These are phyloP conservation scores for Chroicocephalus ridibundus DNA, from an alignment of 2,113 vertebrate genomes.

Conservation along the genomic window DNA sequence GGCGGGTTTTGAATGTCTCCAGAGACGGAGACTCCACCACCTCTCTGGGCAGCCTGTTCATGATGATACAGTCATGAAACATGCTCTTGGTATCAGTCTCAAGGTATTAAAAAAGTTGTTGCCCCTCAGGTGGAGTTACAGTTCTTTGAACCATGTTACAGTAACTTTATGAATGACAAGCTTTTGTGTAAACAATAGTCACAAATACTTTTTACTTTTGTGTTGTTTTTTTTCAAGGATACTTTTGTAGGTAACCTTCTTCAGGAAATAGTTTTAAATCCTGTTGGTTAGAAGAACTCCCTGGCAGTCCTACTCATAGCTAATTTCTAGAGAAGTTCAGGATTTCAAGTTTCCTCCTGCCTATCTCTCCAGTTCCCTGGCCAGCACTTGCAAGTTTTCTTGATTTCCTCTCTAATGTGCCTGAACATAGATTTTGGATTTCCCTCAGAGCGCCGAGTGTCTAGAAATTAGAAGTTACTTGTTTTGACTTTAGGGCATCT, in stretches of 20 bases:
- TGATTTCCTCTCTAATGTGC: background rate
- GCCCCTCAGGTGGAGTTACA: background rate
- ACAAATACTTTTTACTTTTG: background rate
- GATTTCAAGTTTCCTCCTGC: background rate
- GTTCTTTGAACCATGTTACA: background rate
- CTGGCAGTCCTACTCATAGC: background rate
- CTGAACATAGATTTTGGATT: background rate
- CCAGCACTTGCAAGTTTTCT: background rate
- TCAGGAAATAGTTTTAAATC: background rate
- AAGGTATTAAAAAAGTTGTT: background rate
- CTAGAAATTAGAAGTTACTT: background rate
- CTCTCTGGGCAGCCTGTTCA: no score
- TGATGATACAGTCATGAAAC: background rate
- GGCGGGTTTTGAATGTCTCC: no score
- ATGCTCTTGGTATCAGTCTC: background rate
- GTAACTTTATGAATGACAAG: background rate
- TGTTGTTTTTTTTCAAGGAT: background rate
- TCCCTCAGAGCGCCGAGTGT: background rate
- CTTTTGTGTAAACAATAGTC: background rate
- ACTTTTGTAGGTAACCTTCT: background rate
- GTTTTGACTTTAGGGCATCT: background rate
- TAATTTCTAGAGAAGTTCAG: background rate
- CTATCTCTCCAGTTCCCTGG: background rate
- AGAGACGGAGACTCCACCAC: no score
- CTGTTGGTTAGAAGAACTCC: background rate